These are phyloP conservation scores for Globodera ellingtonae DNA, from an alignment of 1,140 invertebrate species.

Conservation along the genomic window DNA sequence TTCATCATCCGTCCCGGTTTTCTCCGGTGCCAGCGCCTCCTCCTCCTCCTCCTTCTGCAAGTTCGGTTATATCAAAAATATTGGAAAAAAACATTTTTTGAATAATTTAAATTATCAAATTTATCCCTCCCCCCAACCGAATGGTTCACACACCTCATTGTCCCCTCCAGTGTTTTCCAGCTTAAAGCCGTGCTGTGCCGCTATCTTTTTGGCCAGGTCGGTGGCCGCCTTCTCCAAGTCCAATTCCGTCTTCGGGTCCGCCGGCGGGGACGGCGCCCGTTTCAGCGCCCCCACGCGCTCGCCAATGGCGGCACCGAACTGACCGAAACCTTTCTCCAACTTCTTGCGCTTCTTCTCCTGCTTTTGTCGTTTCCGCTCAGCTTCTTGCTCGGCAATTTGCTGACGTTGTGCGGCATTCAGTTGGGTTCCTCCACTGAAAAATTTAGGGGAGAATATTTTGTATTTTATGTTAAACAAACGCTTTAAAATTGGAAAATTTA, in stretches of 20 bases:
- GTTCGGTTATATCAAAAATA: neutral
- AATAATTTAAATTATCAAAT: neutral
- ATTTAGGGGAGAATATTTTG: neutral
- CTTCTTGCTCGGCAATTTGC: conserved; percentile 50
- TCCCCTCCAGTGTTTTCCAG: neutral
- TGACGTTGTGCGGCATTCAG: conserved; percentile 48
- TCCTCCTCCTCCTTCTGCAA: neutral
- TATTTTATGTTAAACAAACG: no score
- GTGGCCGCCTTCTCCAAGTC: conserved; percentile 59
- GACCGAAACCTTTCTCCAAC: conserved; percentile 6
- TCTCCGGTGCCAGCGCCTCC: neutral
- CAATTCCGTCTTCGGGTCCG: conserved; percentile 57
- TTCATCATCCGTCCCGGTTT: neutral
- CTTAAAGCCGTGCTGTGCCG: conserved; percentile 34
- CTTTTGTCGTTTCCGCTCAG: conserved; percentile 59
- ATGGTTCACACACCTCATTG: neutral
- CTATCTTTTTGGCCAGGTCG: conserved; percentile 59
- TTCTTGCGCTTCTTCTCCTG: conserved; percentile 56
- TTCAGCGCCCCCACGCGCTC: conserved; percentile 16
- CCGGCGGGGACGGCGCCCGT: conserved; percentile 36
- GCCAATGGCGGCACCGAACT: conserved; percentile 17
- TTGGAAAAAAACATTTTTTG: neutral
- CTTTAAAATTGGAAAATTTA: neutral
- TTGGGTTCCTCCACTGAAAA: conserved; percentile 49
- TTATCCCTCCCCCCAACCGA: neutral